Conservation (phyloP, 1,140 invertebrate species). For the Papilio polytes region DNA sequence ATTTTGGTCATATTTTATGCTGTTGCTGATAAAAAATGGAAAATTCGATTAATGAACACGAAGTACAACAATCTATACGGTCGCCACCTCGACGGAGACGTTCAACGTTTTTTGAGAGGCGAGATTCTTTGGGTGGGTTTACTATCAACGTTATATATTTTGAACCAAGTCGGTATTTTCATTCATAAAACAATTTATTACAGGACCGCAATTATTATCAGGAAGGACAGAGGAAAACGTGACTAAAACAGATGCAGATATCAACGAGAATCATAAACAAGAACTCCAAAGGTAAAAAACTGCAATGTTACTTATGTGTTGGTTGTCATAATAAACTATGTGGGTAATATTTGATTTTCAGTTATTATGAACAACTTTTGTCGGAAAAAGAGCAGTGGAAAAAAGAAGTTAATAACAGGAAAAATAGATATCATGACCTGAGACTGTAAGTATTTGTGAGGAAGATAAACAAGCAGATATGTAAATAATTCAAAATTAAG, state of each 20-base stretch:
- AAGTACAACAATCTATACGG: constrained; percentile 58
- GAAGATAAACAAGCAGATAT: neutral
- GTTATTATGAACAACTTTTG: constrained; percentile 68
- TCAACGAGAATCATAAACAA: constrained; percentile 50
- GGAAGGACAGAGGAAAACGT: constrained; percentile 55
- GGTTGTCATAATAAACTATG: constrained; percentile 1
- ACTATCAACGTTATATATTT: constrained; percentile 7
- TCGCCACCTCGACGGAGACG: constrained; percentile 71
- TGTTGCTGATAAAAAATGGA: constrained; percentile 58
- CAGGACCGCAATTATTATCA: constrained; percentile 56
- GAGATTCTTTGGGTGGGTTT: constrained; percentile 67
- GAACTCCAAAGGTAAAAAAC: constrained; percentile 56
- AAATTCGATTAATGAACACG: constrained; percentile 59
- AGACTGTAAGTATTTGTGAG: constrained; percentile 62
- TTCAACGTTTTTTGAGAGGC: constrained; percentile 75
- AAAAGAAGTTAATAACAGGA: constrained; percentile 68
- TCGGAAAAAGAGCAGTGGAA: constrained; percentile 76
- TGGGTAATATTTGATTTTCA: constrained; percentile 49
- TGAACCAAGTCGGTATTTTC: constrained; percentile 10
- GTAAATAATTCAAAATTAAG: too few species aligned
- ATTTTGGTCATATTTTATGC: constrained; percentile 14
- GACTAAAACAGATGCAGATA: constrained; percentile 48
- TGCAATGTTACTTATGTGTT: neutral
- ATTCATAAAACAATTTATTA: constrained; percentile 44
- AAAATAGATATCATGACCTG: constrained; percentile 73